phyloP scores from a whole-genome alignment of 2,888 invertebrate genomes.

The Caenorhabditis uteleia region DNA sequence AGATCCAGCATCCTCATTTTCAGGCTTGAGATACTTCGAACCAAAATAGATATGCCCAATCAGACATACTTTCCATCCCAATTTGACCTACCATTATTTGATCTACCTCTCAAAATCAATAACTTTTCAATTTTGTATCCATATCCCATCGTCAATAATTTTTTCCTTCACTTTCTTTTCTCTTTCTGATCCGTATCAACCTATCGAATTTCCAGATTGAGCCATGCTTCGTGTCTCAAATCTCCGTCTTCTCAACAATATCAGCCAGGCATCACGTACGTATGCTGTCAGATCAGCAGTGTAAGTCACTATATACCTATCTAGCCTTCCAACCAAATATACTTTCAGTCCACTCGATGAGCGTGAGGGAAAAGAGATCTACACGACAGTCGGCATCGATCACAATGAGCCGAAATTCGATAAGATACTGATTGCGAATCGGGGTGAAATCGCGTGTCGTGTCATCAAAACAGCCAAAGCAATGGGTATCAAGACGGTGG shows the following conservation, averaged over 20 bases:
- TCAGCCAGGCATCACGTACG: not conserved
- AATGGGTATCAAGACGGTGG: slow-evolving; percentile 77
- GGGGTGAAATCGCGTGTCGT: slow-evolving; percentile 94
- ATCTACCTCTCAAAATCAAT: too few species aligned
- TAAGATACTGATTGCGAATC: slow-evolving; percentile 87
- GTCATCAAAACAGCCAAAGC: slow-evolving; percentile 77
- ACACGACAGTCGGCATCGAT: slow-evolving; percentile 63
- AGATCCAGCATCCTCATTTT: too few species aligned
- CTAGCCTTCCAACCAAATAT: not conserved
- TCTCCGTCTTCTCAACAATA: slow-evolving; percentile 2
- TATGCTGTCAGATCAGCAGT: slow-evolving; percentile 11
- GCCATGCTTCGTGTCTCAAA: slow-evolving; percentile 38
- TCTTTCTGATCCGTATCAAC: slow-evolving; percentile 1
- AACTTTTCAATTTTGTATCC: too few species aligned
- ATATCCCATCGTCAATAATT: too few species aligned
- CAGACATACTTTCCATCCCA: too few species aligned
- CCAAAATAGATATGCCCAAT: too few species aligned
- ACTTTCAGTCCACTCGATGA: slow-evolving; percentile 39
- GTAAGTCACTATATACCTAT: slow-evolving; percentile 8
- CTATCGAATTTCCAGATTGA: slow-evolving; percentile 26
- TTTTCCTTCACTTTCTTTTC: too few species aligned
- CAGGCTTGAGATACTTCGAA: too few species aligned
- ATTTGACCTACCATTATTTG: too few species aligned
- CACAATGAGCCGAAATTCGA: slow-evolving; percentile 70
- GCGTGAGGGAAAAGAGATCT: slow-evolving; percentile 49